These are phyloP conservation scores for Phania funesta DNA, from an alignment of 2,888 invertebrate genomes.

Conservation along the genomic window DNA sequence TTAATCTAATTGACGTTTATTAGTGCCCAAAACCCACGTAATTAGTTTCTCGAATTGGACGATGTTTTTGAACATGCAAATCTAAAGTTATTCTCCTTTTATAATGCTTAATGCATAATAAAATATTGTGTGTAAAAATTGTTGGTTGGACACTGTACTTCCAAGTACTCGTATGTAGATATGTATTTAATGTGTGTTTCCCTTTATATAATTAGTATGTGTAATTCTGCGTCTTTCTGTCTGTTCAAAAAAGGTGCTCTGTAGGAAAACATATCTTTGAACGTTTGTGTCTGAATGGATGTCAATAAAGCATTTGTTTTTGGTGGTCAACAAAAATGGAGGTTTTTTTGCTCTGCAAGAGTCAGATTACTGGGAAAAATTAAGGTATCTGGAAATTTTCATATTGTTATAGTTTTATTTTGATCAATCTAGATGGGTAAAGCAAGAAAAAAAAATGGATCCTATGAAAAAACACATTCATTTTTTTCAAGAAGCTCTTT, in stretches of 20 bases:
- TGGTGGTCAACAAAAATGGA: not conserved
- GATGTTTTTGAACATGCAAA: too few species aligned
- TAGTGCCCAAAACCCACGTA: too few species aligned
- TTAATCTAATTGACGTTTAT: too few species aligned
- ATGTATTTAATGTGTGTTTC: not conserved
- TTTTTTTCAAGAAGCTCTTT: not conserved
- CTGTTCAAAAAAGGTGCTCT: not conserved
- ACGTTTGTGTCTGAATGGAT: not conserved
- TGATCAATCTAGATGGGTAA: not conserved
- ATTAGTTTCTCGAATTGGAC: too few species aligned
- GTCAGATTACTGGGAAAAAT: slow-evolving; percentile 67
- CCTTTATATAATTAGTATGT: not conserved
- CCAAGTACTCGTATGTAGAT: too few species aligned
- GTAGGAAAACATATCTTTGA: not conserved
- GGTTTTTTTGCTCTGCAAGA: slow-evolving; percentile 35
- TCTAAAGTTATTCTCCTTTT: too few species aligned
- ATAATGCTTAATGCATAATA: too few species aligned
- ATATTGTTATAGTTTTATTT: slow-evolving; percentile 39
- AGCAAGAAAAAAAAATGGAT: slow-evolving; percentile 5
- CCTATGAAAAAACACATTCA: not conserved
- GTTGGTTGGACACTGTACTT: not conserved
- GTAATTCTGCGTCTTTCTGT: not conserved
- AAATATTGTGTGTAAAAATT: too few species aligned
- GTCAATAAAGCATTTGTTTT: not conserved
- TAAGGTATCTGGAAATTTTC: slow-evolving; percentile 65